These are phyloP conservation scores for Alviniconcha strummeri DNA, from an alignment of 2,888 invertebrate species.

Conservation along the genomic window DNA sequence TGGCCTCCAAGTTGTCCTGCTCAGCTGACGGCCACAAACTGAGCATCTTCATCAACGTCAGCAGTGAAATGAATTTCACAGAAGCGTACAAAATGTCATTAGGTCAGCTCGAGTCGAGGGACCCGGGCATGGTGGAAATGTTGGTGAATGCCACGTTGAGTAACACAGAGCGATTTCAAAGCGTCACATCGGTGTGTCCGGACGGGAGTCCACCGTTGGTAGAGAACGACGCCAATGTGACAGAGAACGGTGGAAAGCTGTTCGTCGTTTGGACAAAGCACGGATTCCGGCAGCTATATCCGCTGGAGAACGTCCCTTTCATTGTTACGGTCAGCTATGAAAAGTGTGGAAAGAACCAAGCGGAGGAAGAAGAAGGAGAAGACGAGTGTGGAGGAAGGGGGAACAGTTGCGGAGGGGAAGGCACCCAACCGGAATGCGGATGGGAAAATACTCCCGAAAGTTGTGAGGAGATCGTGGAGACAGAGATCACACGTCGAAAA, in stretches of 20 bases:
- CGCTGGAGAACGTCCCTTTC: conserved; percentile 7
- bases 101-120: not conserved
- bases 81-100: not conserved
- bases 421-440: no score
- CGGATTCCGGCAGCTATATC: conserved; percentile 6
- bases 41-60: not conserved
- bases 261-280: not conserved
- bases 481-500: not conserved
- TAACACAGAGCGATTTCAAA: not conserved
- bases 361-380: not conserved
- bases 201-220: not conserved
- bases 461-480: not conserved
- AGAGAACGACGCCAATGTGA: not conserved
- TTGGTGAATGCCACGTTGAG: not conserved
- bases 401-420: not conserved
- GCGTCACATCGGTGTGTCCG: not conserved
- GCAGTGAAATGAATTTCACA: not conserved
- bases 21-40: not conserved
- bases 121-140: not conserved
- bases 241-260: not conserved
- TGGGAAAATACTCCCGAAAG: no score
- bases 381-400: not conserved
- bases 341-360: not conserved
- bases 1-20: not conserved
- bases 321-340: not conserved